phyloP scores from a whole-genome alignment of 1,140 invertebrate species.

The Drosophila ohnishii region DNA sequence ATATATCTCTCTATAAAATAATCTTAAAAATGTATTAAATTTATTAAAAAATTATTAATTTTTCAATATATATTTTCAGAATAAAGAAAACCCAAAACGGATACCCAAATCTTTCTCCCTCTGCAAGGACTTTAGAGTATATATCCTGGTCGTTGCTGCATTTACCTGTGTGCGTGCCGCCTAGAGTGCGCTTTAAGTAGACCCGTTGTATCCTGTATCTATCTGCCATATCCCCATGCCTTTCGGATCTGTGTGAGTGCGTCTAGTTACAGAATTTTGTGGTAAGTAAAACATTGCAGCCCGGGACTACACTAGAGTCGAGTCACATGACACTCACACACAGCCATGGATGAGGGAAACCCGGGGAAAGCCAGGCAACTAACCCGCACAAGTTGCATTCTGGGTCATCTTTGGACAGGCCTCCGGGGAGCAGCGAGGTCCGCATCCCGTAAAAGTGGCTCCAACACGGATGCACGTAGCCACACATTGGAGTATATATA shows the following conservation, averaged over 20 bases:
- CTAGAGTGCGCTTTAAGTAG: constrained; percentile 70
- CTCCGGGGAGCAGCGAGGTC: constrained; percentile 31
- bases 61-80: not conserved
- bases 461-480: constrained; percentile 3
- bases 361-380: constrained; percentile 47
- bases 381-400: constrained; percentile 76
- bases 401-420: constrained; percentile 64
- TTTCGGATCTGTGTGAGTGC: constrained; percentile 11
- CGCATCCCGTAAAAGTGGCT: constrained; percentile 8
- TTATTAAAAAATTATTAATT: not conserved
- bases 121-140: not conserved
- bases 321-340: constrained; percentile 47
- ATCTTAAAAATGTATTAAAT: not conserved
- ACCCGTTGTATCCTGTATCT: constrained; percentile 56
- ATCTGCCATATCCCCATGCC: constrained; percentile 23
- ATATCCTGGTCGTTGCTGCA: constrained; percentile 20
- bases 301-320: constrained; percentile 8
- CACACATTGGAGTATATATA: not conserved
- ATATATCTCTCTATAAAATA: not conserved
- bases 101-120: not conserved
- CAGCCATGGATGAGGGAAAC: not conserved
- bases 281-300: constrained; percentile 77
- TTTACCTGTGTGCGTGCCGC: constrained; percentile 49
- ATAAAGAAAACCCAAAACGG: not conserved
- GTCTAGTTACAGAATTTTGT: constrained; percentile 79